Conservation (phyloP, 1,140 invertebrate species). For the Caerostris extrusa region DNA sequence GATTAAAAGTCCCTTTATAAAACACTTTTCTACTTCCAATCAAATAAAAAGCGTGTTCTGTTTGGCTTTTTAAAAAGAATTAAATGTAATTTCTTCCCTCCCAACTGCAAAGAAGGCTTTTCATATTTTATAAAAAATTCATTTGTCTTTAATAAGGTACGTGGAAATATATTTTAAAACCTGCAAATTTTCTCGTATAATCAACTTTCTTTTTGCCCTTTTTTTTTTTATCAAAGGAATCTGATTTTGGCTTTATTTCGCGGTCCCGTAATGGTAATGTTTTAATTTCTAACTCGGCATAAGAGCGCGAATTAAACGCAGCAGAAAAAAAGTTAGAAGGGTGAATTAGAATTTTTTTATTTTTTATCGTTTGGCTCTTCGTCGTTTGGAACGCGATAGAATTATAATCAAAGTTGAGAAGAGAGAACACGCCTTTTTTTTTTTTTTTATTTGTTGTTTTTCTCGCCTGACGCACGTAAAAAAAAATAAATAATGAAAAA, state of each 20-base stretch:
- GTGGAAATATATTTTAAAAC: slow-evolving; percentile 54
- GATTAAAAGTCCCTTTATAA: slow-evolving; percentile 62
- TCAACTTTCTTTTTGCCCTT: slow-evolving; percentile 54
- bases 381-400: slow-evolving; percentile 3
- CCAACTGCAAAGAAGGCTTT: neutral
- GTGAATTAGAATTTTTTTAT: neutral
- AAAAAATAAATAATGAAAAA: no score
- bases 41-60: slow-evolving; percentile 50
- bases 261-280: slow-evolving; percentile 11
- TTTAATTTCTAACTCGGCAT: slow-evolving; percentile 45
- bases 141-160: slow-evolving; percentile 50
- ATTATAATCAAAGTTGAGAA: slow-evolving; percentile 43
- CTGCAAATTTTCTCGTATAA: slow-evolving; percentile 38
- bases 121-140: slow-evolving; percentile 47
- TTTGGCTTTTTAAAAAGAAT: slow-evolving; percentile 45
- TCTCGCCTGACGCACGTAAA: no score
- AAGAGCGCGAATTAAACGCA: neutral
- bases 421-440: neutral
- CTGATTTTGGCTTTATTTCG: slow-evolving; percentile 13
- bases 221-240: slow-evolving; percentile 46
- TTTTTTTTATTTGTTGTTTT: neutral
- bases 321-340: neutral
- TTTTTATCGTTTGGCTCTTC: neutral
- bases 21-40: slow-evolving; percentile 55
- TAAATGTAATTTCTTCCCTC: slow-evolving; percentile 48